Evolutionary conservation across 2,113 vertebrate species (phyloP).

Genomic region (Prionailurus viverrinus): DNA sequence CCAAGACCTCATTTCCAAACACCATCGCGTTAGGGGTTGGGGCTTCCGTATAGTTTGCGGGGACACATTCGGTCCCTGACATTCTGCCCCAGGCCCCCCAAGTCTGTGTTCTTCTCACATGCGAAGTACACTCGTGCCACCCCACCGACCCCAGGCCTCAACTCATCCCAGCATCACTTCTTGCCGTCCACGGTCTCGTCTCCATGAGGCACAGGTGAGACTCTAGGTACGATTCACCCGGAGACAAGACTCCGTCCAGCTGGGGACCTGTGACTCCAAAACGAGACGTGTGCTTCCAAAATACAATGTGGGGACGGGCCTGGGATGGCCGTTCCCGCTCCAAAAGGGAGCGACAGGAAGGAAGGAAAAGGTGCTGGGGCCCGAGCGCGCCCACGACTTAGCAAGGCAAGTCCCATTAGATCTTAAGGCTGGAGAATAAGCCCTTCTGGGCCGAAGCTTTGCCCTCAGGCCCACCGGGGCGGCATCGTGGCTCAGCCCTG

Average conservation of each 20-base stretch:
- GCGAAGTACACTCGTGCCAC: background rate
- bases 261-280: background rate
- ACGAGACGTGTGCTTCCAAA: background rate
- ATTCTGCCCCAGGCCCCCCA: background rate
- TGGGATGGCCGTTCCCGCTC: background rate
- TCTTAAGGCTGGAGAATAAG: background rate
- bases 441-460: background rate
- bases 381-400: background rate
- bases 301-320: background rate
- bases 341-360: background rate
- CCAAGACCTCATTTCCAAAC: background rate
- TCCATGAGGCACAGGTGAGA: no score
- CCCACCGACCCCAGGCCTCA: background rate
- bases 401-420: background rate
- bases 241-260: background rate
- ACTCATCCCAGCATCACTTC: background rate
- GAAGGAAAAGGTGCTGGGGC: background rate
- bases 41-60: background rate
- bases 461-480: background rate
- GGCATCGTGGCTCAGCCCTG: fast-evolving
- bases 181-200: background rate
- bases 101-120: background rate
- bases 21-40: fast-evolving
- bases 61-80: background rate
- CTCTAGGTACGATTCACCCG: background rate